Evolutionary conservation across 1,140 invertebrate genomes (phyloP).

Genomic region (Orchestia grillus): DNA sequence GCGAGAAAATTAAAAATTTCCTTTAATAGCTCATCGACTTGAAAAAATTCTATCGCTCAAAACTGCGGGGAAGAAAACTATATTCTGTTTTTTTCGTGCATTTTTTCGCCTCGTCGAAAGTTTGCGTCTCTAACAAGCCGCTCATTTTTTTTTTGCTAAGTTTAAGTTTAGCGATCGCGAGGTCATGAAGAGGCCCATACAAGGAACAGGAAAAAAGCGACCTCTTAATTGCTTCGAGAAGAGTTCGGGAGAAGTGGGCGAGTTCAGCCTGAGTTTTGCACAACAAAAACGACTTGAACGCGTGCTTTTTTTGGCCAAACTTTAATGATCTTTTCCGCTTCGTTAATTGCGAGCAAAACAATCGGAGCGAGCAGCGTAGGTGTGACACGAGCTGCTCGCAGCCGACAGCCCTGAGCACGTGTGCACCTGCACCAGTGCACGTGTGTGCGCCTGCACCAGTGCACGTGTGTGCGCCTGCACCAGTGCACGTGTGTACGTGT

Average conservation of each 20-base stretch:
- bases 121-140: neutral
- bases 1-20: neutral
- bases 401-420: too few relatives aligned
- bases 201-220: neutral
- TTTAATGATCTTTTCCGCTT: neutral
- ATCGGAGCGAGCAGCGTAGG: neutral
- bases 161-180: neutral
- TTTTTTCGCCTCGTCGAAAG: neutral
- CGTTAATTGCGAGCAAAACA: neutral
- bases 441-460: too few relatives aligned
- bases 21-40: neutral
- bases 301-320: neutral
- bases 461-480: too few relatives aligned
- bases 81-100: too few relatives aligned
- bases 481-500: too few relatives aligned
- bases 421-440: too few relatives aligned
- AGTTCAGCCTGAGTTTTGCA: neutral
- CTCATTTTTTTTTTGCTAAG: neutral
- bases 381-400: neutral
- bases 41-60: neutral
- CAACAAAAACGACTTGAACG: conserved; percentile 8
- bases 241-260: neutral
- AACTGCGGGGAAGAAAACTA: neutral
- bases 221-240: neutral
- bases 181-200: neutral